Evolutionary conservation across 2,888 invertebrate species (phyloP).

Genomic region (Folsomia manolachei): DNA sequence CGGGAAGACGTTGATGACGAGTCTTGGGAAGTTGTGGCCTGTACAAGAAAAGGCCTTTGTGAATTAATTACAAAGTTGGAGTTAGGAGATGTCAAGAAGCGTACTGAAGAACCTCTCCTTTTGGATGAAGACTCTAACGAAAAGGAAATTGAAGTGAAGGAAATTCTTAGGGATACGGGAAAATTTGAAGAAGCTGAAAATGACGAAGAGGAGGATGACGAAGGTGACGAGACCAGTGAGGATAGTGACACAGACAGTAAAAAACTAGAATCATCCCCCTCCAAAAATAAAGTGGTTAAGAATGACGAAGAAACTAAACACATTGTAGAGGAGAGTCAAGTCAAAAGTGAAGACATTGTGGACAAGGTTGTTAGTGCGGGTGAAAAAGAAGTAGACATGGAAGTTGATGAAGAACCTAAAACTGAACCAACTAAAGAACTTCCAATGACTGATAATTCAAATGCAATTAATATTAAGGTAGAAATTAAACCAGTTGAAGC

Average conservation of each 20-base stretch:
- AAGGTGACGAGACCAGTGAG: constrained; percentile 41
- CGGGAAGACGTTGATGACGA: constrained; percentile 95
- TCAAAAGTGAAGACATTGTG: too few relatives aligned
- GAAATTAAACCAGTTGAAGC: background rate
- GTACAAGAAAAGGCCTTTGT: constrained; percentile 76
- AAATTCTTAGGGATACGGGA: constrained; percentile 45
- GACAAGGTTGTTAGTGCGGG: background rate
- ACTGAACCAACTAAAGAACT: background rate
- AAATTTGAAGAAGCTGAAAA: constrained; percentile 48
- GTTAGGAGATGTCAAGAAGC: constrained; percentile 50
- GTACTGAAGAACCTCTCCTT: constrained; percentile 44
- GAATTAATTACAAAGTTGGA: constrained; percentile 69
- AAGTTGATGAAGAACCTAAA: background rate
- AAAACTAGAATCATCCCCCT: too few relatives aligned
- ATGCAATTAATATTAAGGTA: background rate
- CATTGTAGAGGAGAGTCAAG: too few relatives aligned
- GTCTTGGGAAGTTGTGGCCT: constrained; percentile 88
- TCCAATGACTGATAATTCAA: background rate
- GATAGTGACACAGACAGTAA: constrained; percentile 6
- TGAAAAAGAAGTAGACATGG: constrained; percentile 1
- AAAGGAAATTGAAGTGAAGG: constrained; percentile 46
- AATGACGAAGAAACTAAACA: too few relatives aligned
- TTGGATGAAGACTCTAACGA: constrained; percentile 52
- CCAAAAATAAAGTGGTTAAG: too few relatives aligned
- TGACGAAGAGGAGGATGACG: constrained; percentile 41